A percentile compares a stretch with the other conserved stretches of the same genome.
Evolutionary conservation across 2,113 vertebrate genomes (phyloP).

Genomic region (cat (Felis catus)): DNA sequence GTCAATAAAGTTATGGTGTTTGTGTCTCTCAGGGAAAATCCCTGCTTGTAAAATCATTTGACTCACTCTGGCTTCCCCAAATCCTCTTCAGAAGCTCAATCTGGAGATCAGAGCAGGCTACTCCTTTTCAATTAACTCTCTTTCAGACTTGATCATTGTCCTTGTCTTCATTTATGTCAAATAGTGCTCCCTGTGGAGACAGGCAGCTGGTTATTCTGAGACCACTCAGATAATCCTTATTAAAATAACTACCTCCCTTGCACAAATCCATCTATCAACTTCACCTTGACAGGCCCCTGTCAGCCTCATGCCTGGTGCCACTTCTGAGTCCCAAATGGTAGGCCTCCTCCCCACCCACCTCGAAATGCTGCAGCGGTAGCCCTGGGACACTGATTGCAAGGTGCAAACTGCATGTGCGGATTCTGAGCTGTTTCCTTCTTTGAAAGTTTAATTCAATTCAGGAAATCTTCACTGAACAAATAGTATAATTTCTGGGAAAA

Average conservation of each 20-base stretch:
- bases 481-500: neutral
- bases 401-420: neutral
- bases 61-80: slow-evolving; percentile 32
- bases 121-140: slow-evolving; percentile 74
- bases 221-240: slow-evolving; percentile 53
- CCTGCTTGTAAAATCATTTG: slow-evolving; percentile 34
- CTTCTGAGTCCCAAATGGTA: neutral
- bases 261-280: slow-evolving; percentile 36
- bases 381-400: neutral
- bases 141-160: slow-evolving; percentile 73
- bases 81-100: slow-evolving; percentile 54
- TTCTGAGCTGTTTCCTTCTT: neutral
- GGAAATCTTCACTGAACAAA: slow-evolving; percentile 14
- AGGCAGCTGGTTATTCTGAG: slow-evolving; percentile 62
- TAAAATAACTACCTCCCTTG: slow-evolving; percentile 43
- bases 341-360: neutral
- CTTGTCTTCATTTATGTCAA: slow-evolving; percentile 68
- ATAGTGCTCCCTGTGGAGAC: slow-evolving; percentile 41
- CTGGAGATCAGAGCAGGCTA: slow-evolving; percentile 58
- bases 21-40: slow-evolving; percentile 44
- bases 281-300: neutral
- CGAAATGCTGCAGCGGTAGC: too few species aligned
- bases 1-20: slow-evolving; percentile 45
- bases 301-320: neutral
- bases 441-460: neutral